Evolutionary conservation across 2,888 invertebrate genomes (phyloP), one percentile per base, ranked within the genome.

Genomic region (Tribolium freemani): DNA sequence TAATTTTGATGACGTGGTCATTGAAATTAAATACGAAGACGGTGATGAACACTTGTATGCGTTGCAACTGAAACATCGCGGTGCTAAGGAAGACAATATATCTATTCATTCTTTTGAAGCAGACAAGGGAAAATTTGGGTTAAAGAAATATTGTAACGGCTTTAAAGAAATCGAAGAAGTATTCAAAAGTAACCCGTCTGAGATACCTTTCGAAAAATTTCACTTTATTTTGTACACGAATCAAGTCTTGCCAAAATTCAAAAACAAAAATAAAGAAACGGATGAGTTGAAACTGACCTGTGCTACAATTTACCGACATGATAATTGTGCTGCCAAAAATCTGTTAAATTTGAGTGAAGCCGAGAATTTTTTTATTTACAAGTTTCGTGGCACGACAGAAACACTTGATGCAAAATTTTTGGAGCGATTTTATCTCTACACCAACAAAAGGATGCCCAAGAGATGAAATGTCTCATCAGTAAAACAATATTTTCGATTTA

Each of bases 221-320:
- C 31, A 56, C 11, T 56, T 56, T 56, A 56, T 56, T 4, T 16
- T 56, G 8, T 56, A 56, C 13, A 56, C 56, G 5, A 56, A 56
- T 31, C 13, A n/a, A 11, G n/a, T 38, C 2, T 11, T 56, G 3
- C 13, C 56, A 13, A 56, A 56, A 56, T 38, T 56, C 38, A 8
- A 56, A 38, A 56, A 31, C 5, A 6, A 13, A 2, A 30, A 56
- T 31, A 11, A 56, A 31, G 13, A 56, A 6, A 3, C 9, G 5
- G 56, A 38, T 3, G 56, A 56, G 16, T 3, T 56, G 30, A 13
- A 30, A n/a, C 11, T 56, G 5, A 8, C 53, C 9, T 5, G n/a
- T n/a, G 2, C 31, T 4, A 11, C 31, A 2, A 56, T 56, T 11
- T 30, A 38, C 9, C 30, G 13, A 30, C 56, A 56, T 13, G 56